phyloP scores from a whole-genome alignment of 2,797 vertebrate genomes.

The Aldrovandia affinis region DNA sequence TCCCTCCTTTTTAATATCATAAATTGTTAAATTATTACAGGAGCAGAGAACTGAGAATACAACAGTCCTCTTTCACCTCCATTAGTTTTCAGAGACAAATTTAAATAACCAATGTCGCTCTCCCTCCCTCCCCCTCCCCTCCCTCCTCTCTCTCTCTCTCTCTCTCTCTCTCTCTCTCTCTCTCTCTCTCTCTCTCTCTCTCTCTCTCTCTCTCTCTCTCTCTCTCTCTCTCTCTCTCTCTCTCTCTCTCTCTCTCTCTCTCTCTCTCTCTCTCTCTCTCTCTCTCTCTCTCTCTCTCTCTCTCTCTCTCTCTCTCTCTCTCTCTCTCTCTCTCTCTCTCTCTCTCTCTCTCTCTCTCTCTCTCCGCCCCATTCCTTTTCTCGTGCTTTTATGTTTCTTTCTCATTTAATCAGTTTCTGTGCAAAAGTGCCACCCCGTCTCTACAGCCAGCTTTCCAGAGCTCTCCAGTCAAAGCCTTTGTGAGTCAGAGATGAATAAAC shows the following conservation, averaged over 20 bases:
- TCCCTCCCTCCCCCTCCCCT: not conserved
- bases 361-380: not conserved
- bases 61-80: slow-evolving; percentile 16
- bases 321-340: not conserved
- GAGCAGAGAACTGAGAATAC: slow-evolving; percentile 1
- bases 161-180: not conserved
- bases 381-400: not conserved
- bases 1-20: not conserved
- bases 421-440: not conserved
- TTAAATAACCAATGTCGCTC: not conserved
- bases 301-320: too few relatives aligned
- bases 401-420: not conserved
- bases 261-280: not conserved
- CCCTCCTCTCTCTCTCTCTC: too few relatives aligned
- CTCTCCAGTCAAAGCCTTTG: not conserved
- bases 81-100: slow-evolving; percentile 15
- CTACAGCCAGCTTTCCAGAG: not conserved
- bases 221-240: not conserved
- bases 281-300: not conserved
- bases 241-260: not conserved
- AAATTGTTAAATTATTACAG: slow-evolving; percentile 6
- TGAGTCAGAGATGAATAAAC: slow-evolving; percentile 11
- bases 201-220: not conserved
- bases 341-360: not conserved
- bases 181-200: not conserved